phyloP scores from a whole-genome alignment of 2,888 invertebrate genomes.

The Tillus elongatus region DNA sequence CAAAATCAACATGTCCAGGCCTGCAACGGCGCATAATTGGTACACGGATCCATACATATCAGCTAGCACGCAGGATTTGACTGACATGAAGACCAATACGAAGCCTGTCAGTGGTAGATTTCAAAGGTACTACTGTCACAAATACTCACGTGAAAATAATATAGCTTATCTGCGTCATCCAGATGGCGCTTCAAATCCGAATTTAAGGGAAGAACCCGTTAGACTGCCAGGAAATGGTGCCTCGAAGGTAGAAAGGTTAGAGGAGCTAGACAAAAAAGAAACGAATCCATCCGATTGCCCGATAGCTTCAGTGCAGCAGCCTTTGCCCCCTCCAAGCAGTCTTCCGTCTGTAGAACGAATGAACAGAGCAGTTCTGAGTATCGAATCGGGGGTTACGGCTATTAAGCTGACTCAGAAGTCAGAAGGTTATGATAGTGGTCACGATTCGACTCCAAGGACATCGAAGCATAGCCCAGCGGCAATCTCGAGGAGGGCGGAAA shows the following conservation, averaged over 20 bases:
- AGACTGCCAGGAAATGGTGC: conserved; percentile 56
- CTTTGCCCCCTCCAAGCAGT: conserved; percentile 47
- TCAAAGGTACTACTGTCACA: conserved; percentile 49
- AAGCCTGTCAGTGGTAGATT: conserved; percentile 43
- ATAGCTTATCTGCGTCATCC: conserved; percentile 72
- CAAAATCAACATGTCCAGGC: conserved; percentile 59
- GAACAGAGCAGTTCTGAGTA: conserved; percentile 51
- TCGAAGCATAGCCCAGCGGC: conserved; percentile 73
- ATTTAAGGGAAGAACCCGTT: conserved; percentile 61
- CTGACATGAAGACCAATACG: conserved; percentile 26
- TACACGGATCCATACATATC: conserved; percentile 48
- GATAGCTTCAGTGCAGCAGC: conserved; percentile 38
- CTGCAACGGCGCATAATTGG: conserved; percentile 58
- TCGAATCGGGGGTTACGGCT: conserved; percentile 56
- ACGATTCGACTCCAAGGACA: conserved; percentile 73
- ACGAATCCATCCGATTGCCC: conserved; percentile 30
- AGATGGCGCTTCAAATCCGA: conserved; percentile 89
- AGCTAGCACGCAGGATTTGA: conserved; percentile 46
- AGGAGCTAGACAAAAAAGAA: conserved; percentile 8
- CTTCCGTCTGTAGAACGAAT: conserved; percentile 55
- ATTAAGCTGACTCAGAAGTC: conserved; percentile 49
- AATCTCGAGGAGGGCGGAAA: conserved; percentile 72
- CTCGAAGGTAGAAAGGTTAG: conserved; percentile 25
- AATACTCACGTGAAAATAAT: conserved; percentile 48
- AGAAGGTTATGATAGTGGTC: conserved; percentile 75